phyloP scores from a whole-genome alignment of 2,888 invertebrate genomes.

The Gibbula magus region DNA sequence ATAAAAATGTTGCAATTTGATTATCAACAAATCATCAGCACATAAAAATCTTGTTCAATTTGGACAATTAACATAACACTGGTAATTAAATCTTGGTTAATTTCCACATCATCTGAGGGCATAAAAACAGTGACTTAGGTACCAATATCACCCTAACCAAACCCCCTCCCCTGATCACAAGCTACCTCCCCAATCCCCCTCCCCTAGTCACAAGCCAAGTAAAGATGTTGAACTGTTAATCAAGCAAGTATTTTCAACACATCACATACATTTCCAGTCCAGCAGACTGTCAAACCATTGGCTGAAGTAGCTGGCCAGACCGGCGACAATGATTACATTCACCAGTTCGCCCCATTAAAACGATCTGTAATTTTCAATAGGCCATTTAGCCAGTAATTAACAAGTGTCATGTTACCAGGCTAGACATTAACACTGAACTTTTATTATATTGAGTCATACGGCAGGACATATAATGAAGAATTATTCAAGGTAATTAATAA shows the following conservation, averaged over 20 bases:
- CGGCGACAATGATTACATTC: background rate
- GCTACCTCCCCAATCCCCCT: too few species aligned
- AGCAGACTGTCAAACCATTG: background rate
- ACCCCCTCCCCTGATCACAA: too few species aligned
- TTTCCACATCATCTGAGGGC: too few species aligned
- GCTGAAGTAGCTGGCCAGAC: background rate
- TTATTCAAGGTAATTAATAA: background rate
- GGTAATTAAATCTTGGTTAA: too few species aligned
- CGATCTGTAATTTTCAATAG: background rate
- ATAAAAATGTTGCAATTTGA: too few species aligned
- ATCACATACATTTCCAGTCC: background rate
- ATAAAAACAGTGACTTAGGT: too few species aligned
- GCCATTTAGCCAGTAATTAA: background rate
- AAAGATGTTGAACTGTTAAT: background rate
- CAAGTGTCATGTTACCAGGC: background rate
- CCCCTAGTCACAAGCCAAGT: background rate
- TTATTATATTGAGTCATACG: background rate
- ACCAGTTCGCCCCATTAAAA: background rate
- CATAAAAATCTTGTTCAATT: too few species aligned
- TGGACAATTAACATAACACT: too few species aligned
- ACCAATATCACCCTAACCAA: too few species aligned
- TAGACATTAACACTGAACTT: background rate
- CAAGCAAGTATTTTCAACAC: background rate
- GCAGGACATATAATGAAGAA: background rate
- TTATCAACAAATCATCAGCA: too few species aligned